Percentiles rank a stretch among this genome's conserved stretches.
phyloP scores from a whole-genome alignment of 2,113 vertebrate species.

The Zosterops lateralis region DNA sequence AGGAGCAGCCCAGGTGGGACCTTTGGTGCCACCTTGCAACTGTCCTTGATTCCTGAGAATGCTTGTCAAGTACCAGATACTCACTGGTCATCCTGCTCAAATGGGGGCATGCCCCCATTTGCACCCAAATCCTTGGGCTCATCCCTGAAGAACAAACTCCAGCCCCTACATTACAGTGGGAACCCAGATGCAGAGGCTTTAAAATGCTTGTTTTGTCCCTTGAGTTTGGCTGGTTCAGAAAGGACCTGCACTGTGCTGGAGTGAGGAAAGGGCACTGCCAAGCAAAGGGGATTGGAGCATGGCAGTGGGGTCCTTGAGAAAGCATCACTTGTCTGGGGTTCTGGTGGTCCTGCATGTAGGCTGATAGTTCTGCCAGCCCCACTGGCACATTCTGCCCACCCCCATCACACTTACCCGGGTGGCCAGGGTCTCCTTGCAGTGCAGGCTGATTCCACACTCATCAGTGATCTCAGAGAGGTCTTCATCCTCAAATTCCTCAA shows the following conservation, averaged over 20 bases:
- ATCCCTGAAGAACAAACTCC: neutral
- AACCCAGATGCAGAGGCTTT: neutral
- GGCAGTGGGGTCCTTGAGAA: neutral
- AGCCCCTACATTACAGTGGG: neutral
- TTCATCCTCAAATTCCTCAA: constrained; percentile 97
- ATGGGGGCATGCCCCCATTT: neutral
- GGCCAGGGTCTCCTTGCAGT: constrained; percentile 86
- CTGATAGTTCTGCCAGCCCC: neutral
- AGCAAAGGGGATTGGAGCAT: neutral
- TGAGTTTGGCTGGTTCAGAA: neutral
- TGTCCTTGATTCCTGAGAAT: neutral
- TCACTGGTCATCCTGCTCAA: fast-evolving
- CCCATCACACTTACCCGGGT: constrained; percentile 75
- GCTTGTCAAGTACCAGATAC: neutral
- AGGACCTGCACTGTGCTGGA: neutral
- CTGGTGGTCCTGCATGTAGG: neutral
- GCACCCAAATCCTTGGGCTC: neutral
- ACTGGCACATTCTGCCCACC: neutral
- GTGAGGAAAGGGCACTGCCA: neutral
- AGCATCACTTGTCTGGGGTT: neutral
- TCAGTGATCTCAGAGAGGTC: constrained; percentile 96
- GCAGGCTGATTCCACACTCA: constrained; percentile 91
- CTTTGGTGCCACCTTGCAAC: neutral
- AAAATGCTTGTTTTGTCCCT: neutral
- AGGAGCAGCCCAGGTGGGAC: neutral